phyloP scores from a whole-genome alignment of 1,140 invertebrate species.

The Anoplophora glabripennis region DNA sequence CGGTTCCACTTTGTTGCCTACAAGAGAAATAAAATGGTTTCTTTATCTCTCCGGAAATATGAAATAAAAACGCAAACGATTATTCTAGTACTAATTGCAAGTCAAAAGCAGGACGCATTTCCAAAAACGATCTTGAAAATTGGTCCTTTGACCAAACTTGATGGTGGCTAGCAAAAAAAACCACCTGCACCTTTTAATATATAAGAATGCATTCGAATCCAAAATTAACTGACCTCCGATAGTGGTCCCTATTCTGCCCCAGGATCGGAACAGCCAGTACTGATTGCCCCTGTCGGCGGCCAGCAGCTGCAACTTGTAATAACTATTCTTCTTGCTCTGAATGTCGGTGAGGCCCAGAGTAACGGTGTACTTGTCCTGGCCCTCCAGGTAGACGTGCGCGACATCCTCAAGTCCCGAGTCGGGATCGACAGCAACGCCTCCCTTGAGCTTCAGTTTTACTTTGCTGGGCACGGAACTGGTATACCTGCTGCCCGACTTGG shows the following conservation, averaged over 20 bases:
- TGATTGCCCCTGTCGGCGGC: conserved; percentile 67
- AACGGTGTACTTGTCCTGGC: conserved; percentile 67
- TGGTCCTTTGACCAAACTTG: no score
- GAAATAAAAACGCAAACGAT: no score
- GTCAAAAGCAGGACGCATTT: no score
- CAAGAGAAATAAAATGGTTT: conserved; percentile 8
- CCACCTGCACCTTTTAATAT: no score
- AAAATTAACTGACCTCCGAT: conserved; percentile 73
- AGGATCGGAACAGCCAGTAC: conserved; percentile 59
- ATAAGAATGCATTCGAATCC: not conserved
- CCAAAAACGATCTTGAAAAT: no score
- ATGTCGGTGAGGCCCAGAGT: conserved; percentile 86
- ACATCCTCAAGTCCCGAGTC: conserved; percentile 76
- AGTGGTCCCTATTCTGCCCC: conserved; percentile 94
- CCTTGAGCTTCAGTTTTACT: conserved; percentile 80
- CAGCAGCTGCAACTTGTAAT: conserved; percentile 91
- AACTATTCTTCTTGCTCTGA: conserved; percentile 85
- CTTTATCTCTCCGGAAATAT: no score
- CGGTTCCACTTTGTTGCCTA: conserved; percentile 65
- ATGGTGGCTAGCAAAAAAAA: no score
- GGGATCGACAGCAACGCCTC: conserved; percentile 86
- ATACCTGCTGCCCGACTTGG: conserved; percentile 64
- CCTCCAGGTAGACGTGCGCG: conserved; percentile 74
- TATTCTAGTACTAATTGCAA: no score
- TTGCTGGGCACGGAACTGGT: conserved; percentile 63